Evolutionary conservation across 2,888 invertebrate species (phyloP).

Genomic region (Lasioglossum pauxillum): DNA sequence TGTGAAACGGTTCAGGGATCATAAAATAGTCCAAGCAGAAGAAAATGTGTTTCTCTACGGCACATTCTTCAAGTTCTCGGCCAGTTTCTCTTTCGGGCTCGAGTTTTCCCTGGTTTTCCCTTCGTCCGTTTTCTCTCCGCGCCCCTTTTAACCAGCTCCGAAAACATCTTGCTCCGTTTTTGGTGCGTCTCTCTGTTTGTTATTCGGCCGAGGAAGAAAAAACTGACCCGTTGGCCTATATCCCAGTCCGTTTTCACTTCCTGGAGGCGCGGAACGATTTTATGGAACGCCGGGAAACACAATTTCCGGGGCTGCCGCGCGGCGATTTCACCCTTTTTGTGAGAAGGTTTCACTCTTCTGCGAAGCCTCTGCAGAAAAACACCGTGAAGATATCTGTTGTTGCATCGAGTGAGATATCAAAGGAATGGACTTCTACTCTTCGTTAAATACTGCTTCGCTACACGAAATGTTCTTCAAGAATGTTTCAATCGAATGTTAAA

Average conservation of each 20-base stretch:
- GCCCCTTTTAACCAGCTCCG: conserved; percentile 38
- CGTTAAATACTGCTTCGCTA: background rate
- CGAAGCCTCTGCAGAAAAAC: background rate
- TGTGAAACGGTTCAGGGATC: background rate
- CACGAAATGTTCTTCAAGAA: too few relatives aligned
- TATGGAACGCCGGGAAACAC: conserved; percentile 34
- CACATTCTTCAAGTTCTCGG: background rate
- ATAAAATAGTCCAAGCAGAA: background rate
- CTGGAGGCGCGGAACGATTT: conserved; percentile 41
- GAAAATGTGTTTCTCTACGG: conserved; percentile 28
- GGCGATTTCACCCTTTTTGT: conserved; percentile 13
- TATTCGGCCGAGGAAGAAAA: conserved; percentile 45
- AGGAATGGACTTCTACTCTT: background rate
- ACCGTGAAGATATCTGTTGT: background rate
- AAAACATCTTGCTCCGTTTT: conserved; percentile 28
- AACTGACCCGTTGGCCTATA: conserved; percentile 61
- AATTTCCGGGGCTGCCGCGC: background rate
- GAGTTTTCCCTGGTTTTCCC: conserved; percentile 25
- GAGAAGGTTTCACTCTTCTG: background rate
- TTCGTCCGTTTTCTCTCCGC: conserved; percentile 25
- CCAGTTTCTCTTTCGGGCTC: conserved; percentile 28
- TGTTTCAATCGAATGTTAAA: too few relatives aligned
- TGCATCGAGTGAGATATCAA: background rate
- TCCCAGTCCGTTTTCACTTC: conserved; percentile 65
- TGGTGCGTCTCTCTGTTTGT: conserved; percentile 38